Evolutionary conservation across 2,113 vertebrate species (phyloP), one percentile per base, ranked within the genome.

Genomic region (Hemiprocne comata): DNA sequence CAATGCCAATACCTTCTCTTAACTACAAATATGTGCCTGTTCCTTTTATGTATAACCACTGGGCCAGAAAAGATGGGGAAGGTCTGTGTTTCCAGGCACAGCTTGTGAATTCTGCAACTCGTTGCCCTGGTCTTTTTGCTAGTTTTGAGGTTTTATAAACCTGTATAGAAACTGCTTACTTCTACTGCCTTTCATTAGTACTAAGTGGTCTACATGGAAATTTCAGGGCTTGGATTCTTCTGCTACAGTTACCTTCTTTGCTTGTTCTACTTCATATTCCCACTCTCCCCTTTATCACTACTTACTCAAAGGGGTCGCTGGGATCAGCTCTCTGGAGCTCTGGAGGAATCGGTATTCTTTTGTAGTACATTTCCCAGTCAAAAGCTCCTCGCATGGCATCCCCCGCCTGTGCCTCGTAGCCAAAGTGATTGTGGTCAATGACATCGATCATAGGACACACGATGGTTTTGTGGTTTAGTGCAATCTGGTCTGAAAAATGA

Each of bases 311-410:
- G 78, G 99, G 99, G 91, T 99, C 98, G 87, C 99, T 99, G 98
- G 98, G 98, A 94, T 99, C 98, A 34, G 98, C 90, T 69, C 98
- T 97, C 96, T 98, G 98, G 81, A 99, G 98, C 95, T 99, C 99
- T 44, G 98, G 96, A 74, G 99, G 99, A 95, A 99, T 99, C 76
- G 99, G 99, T 36, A 99, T 99, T 93, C 99, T 98, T 96, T 99
- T 99, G 98, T 99, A 99, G 98, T 99, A 99, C 99, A 99, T 99
- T 97, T 99, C 99, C 99, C 99, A 99, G 98, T 99, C 99, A 90
- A 99, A 99, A 90, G 99, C 99, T 90, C 99, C 99, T 89, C 99
- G 96, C 98, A 99, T 99, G 96, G 99, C 98, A 29, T 99, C 99
- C 67, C 99, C 99, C 3, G 98, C 98, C 97, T 99, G 99, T 4